phyloP scores from a whole-genome alignment of 1,140 invertebrate species.

The Linepithema humile region DNA sequence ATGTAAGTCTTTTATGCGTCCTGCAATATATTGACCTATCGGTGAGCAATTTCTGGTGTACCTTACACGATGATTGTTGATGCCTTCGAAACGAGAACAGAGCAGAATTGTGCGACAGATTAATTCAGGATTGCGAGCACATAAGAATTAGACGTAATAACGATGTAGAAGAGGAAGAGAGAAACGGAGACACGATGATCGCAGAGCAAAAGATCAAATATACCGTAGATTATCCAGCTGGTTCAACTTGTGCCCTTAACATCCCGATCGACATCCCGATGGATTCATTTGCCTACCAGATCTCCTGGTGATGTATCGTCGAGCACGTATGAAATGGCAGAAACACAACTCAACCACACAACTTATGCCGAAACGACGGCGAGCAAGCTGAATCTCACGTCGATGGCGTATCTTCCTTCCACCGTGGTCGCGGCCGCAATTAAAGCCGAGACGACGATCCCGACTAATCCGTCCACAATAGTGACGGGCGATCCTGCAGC shows the following conservation, averaged over 20 bases:
- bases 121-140: neutral
- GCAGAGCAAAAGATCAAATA: neutral
- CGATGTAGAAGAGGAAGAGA: neutral
- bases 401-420: conserved; percentile 71
- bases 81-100: neutral
- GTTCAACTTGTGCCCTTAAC: neutral
- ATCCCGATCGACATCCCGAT: neutral
- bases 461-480: conserved; percentile 79
- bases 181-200: neutral
- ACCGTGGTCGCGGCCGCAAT: conserved; percentile 77
- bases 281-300: neutral
- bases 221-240: neutral
- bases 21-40: neutral
- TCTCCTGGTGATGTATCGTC: conserved; percentile 36
- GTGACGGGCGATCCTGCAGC: conserved; percentile 71
- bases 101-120: conserved; percentile 10
- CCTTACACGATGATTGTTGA: neutral
- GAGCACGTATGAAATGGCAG: conserved; percentile 7
- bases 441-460: conserved; percentile 77
- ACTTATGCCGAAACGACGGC: conserved; percentile 23
- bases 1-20: neutral
- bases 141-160: neutral
- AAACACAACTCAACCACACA: conserved; percentile 4
- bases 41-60: neutral
- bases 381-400: conserved; percentile 67